Base-by-base conservation (phyloP, 1,140 invertebrate species). In the Nylanderia fulva region DNA sequence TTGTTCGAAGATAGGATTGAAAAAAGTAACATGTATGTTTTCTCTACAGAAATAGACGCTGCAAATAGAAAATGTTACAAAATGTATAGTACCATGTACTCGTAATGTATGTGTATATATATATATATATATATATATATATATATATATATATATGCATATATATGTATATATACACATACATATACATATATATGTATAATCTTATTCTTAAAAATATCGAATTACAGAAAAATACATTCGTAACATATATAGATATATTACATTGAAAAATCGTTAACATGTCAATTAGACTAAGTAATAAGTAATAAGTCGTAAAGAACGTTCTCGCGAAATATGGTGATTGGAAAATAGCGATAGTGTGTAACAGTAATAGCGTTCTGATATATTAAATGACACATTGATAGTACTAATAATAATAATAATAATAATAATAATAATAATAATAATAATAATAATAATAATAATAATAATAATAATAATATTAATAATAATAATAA, bases 181-280 rank as follows among this genome's bases (percentile, higher is more conserved):
- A 45, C 42, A 45, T 48, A 18, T 48, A 48, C 15, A 48, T 18
- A 48, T 48, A 48, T 48, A 18, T 71, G 3, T 18, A 87, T 88
- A 92, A 91, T 90, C 77, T 87, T 85, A 68, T 77, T 63, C 89
- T 88, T 85, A 90, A 91, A 89, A 84, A 18, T 87, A 79, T 68
- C 87, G 61, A 90, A 87, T 91, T 92, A 91, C 89, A 91, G 85
- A 88, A 88, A 79, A 88, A 79, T 91, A 91, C 83, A 89, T 84
- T 85, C 80, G 86, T 89, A 87, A 87, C 80, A 88, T 85, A 88
- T 85, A 88, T 83, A 90, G 29, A 33, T 3, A 33, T 11, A 82
- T 36, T 89, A 89, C 60, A 66, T 79, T 90, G 80, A 87, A 85
- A 90, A 83, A 87, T 52, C 74, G 69, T 72, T 90, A 90, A 90